phyloP scores from a whole-genome alignment of 2,888 invertebrate genomes.

The Trisateles emortualis region DNA sequence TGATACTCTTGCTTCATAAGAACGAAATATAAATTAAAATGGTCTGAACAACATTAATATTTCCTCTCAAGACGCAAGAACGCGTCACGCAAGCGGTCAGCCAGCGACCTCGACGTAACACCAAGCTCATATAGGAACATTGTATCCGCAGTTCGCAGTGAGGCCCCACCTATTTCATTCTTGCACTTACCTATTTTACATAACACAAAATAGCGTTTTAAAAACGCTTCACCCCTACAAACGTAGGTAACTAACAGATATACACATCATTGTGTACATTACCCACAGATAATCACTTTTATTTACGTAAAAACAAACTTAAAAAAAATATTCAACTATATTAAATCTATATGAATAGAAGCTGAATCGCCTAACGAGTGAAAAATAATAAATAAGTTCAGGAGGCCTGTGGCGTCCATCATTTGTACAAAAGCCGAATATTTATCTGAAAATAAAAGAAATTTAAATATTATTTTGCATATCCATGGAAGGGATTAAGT shows the following conservation, averaged over 20 bases:
- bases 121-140: constrained; percentile 18
- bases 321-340: constrained; percentile 73
- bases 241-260: constrained; percentile 65
- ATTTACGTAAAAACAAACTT: constrained; percentile 72
- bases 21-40: background rate
- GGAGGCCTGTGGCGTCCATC: constrained; percentile 67
- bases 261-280: constrained; percentile 53
- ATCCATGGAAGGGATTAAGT: background rate
- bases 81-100: background rate
- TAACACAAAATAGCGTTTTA: constrained; percentile 49
- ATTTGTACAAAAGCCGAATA: constrained; percentile 81
- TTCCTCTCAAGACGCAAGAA: background rate
- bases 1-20: background rate
- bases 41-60: background rate
- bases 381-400: constrained; percentile 81
- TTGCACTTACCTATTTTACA: constrained; percentile 44
- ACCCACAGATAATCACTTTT: constrained; percentile 53
- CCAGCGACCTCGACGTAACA: background rate
- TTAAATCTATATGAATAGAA: constrained; percentile 81
- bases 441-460: constrained; percentile 64
- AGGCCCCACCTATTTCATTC: constrained; percentile 40
- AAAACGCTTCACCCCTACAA: constrained; percentile 59
- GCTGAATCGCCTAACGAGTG: constrained; percentile 81
- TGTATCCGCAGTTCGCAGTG: constrained; percentile 33
- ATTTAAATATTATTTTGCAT: constrained; percentile 21